Base-by-base conservation (phyloP, 2,797 vertebrate species). In the Sphenopsis melanotis region DNA sequence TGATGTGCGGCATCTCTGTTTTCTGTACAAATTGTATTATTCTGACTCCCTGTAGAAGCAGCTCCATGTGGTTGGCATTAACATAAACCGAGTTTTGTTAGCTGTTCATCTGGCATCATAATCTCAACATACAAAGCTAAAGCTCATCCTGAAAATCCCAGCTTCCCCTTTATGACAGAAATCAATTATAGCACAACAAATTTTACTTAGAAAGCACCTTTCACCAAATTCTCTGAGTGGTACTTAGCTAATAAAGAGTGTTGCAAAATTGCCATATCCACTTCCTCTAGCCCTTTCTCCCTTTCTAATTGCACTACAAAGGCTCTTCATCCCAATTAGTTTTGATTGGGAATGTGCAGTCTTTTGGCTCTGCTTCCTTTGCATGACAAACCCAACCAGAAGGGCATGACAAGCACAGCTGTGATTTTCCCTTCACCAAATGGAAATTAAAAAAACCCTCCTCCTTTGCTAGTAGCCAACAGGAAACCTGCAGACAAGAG, bases 11-110 rank as follows among this genome's bases (percentile, higher is more conserved):
- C 93, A 93, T 95, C 88, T 83, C 92, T 96, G 95, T 91, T 95
- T 97, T 96, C 97, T 95, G 92, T 92, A 96, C 90, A 95, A 97
- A 95, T 96, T 97, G 94, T 92, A 96, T 97, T 97, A 89, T 94
- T 93, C 91, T 61, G 70, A 76, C 90, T 91, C 96, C 90, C 95
- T 93, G 94, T 96, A 92, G 95, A 94, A 87, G 57, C 85, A 94
- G 94, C 75, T 79, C 92, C 95, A 97, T 93, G 94, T 95, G 96
- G 96, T 95, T 96, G 95, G 93, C 83, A 96, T 97, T 96, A 96
- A 93, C 96, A 97, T 95, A 96, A 95, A 94, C 96, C 37, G 21
- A 96, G 93, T 96, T 97, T 96, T 96, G 96, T 96, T 94, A 95
- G 95, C 95, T 95, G 91, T 87, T 97, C 95, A 96, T 96, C 95